Percentiles rank a stretch among this genome's conserved stretches.
Conservation (phyloP, 2,888 invertebrate genomes). For the Morpho deidamia region DNA sequence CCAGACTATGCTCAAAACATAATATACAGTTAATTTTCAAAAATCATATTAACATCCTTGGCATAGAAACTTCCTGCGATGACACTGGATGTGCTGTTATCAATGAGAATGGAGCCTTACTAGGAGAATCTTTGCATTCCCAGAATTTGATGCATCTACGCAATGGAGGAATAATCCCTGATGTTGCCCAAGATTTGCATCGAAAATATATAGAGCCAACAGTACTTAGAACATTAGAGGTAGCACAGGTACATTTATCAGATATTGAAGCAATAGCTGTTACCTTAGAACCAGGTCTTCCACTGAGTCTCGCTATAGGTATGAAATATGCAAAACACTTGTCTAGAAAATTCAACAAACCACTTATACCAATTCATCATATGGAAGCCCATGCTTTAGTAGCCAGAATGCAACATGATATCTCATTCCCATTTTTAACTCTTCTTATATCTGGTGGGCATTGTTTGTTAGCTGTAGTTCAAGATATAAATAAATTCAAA, state of each 20-base stretch:
- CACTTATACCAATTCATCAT: slow-evolving; percentile 97
- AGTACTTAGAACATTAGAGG: slow-evolving; percentile 82
- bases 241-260: slow-evolving; percentile 79
- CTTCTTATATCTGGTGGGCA: slow-evolving; percentile 97
- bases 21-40: neutral
- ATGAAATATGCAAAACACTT: slow-evolving; percentile 90
- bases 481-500: slow-evolving; percentile 85
- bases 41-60: slow-evolving; percentile 76
- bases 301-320: slow-evolving; percentile 88
- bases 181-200: slow-evolving; percentile 91
- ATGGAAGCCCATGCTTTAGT: slow-evolving; percentile 99
- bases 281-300: slow-evolving; percentile 91
- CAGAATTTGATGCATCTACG: slow-evolving; percentile 87
- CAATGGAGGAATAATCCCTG: slow-evolving; percentile 94
- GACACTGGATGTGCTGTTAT: slow-evolving; percentile 97
- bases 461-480: slow-evolving; percentile 87
- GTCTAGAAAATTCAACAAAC: slow-evolving; percentile 82
- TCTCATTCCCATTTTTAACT: slow-evolving; percentile 92
- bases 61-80: slow-evolving; percentile 99
- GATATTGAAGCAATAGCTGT: slow-evolving; percentile 93
- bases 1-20: neutral
- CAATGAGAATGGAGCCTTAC: slow-evolving; percentile 82
- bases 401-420: slow-evolving; percentile 84
- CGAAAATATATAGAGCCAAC: slow-evolving; percentile 85
- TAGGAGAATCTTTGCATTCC: slow-evolving; percentile 90